Evolutionary conservation across 1,140 invertebrate genomes (phyloP).

Genomic region (Drosophila arizonae): DNA sequence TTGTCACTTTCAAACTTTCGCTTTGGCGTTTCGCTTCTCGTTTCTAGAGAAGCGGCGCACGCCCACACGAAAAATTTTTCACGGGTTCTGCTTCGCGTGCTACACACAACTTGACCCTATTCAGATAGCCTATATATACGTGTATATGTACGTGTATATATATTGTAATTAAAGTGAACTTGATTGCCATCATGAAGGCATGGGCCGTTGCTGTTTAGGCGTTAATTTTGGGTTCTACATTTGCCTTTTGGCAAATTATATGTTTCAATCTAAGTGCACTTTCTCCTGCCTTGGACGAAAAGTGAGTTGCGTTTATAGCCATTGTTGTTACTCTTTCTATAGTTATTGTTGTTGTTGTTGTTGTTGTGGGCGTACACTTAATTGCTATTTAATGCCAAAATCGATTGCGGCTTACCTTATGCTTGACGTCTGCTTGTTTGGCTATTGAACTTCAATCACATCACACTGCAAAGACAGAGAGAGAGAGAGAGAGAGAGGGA

Average conservation of each 20-base stretch:
- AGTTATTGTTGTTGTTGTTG: conserved; percentile 14
- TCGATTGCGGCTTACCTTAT: conserved; percentile 72
- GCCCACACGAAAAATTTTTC: conserved; percentile 22
- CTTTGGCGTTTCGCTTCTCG: conserved; percentile 49
- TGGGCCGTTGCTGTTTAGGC: conserved; percentile 58
- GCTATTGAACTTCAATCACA: conserved; percentile 59
- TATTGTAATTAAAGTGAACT: conserved; percentile 69
- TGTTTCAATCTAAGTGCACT: conserved; percentile 54
- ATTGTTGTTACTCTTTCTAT: conserved; percentile 3
- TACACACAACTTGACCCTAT: conserved; percentile 43
- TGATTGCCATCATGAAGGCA: conserved; percentile 61
- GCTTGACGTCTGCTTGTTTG: conserved; percentile 33
- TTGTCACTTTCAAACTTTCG: conserved; percentile 79
- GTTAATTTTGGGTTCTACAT: conserved; percentile 73
- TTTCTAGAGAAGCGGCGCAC: not conserved
- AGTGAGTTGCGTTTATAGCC: conserved; percentile 50
- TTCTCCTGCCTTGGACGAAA: conserved; percentile 54
- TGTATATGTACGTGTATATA: conserved; percentile 10
- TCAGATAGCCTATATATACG: conserved; percentile 5
- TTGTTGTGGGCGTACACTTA: conserved; percentile 41
- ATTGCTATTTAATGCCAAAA: conserved; percentile 67
- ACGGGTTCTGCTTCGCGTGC: conserved; percentile 43
- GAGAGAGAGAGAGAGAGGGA: conserved; percentile 10
- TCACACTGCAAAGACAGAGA: conserved; percentile 48
- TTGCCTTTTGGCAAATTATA: conserved; percentile 62